Evolutionary conservation across 2,888 invertebrate species (phyloP).

Genomic region (Tanypteryx hageni): DNA sequence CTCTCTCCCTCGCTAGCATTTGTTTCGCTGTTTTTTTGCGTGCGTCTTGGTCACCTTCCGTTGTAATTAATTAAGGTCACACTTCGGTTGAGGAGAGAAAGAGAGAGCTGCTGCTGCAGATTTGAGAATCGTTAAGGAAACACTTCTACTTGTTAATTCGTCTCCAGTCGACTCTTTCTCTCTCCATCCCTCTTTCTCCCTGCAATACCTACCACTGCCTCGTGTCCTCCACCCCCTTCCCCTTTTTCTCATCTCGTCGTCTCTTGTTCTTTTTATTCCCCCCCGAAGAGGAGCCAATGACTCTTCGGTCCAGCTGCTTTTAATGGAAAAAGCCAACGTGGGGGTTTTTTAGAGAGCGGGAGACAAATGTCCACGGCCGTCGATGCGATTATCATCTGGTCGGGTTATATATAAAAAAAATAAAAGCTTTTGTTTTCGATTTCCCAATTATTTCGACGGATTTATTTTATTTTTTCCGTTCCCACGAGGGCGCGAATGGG

Average conservation of each 20-base stretch:
- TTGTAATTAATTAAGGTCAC: conserved; percentile 61
- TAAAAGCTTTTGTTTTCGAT: not conserved
- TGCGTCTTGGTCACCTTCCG: conserved; percentile 54
- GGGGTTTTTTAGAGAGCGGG: not conserved
- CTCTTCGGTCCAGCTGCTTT: conserved; percentile 58
- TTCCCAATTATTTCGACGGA: conserved; percentile 29
- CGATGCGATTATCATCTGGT: not conserved
- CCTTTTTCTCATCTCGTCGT: not conserved
- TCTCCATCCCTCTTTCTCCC: not conserved
- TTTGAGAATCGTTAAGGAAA: conserved; percentile 39
- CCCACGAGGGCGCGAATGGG: not conserved
- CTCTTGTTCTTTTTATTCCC: not conserved
- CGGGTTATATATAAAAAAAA: not conserved
- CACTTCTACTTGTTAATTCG: not conserved
- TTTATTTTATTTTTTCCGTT: not conserved
- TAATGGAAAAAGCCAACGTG: conserved; percentile 48
- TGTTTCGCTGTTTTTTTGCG: not conserved
- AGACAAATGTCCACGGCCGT: not conserved
- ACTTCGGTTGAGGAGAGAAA: not conserved
- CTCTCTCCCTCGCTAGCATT: not conserved
- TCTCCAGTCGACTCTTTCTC: not conserved
- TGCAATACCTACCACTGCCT: not conserved
- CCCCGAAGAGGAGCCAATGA: conserved; percentile 40
- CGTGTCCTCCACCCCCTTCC: not conserved
- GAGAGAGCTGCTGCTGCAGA: not conserved